Percentiles rank a stretch among this genome's conserved stretches.
Conservation (phyloP, 2,797 vertebrate genomes). For the Chrysocyon brachyurus region DNA sequence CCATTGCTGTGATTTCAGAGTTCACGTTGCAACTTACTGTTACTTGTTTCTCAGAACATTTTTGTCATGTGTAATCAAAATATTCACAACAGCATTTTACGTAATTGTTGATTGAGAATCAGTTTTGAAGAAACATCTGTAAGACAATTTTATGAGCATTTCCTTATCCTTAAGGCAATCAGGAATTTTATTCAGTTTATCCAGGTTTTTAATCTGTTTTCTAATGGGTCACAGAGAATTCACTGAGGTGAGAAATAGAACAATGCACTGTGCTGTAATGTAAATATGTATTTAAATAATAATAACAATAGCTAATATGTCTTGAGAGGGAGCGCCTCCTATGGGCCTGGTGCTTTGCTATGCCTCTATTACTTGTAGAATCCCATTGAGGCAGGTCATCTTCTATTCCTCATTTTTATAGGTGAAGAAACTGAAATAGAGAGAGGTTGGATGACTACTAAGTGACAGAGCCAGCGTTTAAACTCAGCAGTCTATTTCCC, state of each 20-base stretch:
- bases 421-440: background rate
- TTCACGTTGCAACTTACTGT: background rate
- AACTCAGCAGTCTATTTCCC: background rate
- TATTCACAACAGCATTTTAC: background rate
- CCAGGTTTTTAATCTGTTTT: background rate
- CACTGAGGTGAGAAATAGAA: background rate
- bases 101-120: background rate
- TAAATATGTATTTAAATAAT: background rate
- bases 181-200: background rate
- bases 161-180: background rate
- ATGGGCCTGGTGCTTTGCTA: background rate
- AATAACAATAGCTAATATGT: background rate
- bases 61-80: background rate
- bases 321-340: background rate
- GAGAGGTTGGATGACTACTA: background rate
- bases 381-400: background rate
- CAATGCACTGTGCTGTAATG: background rate
- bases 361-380: background rate
- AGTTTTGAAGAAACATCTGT: slow-evolving; percentile 7
- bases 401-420: background rate
- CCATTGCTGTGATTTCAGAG: background rate
- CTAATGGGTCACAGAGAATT: background rate
- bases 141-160: background rate
- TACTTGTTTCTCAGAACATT: slow-evolving; percentile 8
- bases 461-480: background rate